Evolutionary conservation across 1,140 invertebrate genomes (phyloP).

Genomic region (Bombus waltoni): DNA sequence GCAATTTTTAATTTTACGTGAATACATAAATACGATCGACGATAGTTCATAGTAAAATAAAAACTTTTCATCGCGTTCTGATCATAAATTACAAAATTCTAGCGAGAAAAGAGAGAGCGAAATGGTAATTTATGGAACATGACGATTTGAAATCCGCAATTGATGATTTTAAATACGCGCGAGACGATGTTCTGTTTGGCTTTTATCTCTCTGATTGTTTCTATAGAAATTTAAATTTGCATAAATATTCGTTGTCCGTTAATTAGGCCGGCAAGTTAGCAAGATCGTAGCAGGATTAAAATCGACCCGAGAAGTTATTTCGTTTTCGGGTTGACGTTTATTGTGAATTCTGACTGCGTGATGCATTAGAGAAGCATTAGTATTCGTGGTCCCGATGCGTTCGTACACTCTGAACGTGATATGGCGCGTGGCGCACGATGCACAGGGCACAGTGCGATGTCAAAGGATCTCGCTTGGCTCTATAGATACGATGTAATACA

Average conservation of each 20-base stretch:
- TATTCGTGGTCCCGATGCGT: slow-evolving; percentile 66
- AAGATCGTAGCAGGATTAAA: not conserved
- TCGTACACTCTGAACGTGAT: slow-evolving; percentile 66
- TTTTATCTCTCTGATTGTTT: too few relatives aligned
- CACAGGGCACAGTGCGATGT: slow-evolving; percentile 34
- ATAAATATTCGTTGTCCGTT: too few relatives aligned
- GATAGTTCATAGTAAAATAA: not conserved
- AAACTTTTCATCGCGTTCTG: not conserved
- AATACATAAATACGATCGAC: not conserved
- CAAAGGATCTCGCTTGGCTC: slow-evolving; percentile 54
- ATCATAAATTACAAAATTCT: not conserved
- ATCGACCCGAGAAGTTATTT: not conserved
- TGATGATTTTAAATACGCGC: too few relatives aligned
- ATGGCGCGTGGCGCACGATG: slow-evolving; percentile 56
- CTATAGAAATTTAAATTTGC: too few relatives aligned
- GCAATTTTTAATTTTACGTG: not conserved
- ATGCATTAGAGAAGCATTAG: slow-evolving; percentile 73
- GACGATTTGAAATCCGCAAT: not conserved
- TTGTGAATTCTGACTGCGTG: slow-evolving; percentile 68
- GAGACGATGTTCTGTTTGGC: too few relatives aligned
- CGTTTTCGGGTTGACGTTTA: slow-evolving; percentile 30
- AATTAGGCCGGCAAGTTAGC: not conserved
- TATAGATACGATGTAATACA: slow-evolving; percentile 45
- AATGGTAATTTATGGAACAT: not conserved
- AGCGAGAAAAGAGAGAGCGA: not conserved